Conservation (phyloP, 2,113 vertebrate genomes). For the Chloebia gouldiae region DNA sequence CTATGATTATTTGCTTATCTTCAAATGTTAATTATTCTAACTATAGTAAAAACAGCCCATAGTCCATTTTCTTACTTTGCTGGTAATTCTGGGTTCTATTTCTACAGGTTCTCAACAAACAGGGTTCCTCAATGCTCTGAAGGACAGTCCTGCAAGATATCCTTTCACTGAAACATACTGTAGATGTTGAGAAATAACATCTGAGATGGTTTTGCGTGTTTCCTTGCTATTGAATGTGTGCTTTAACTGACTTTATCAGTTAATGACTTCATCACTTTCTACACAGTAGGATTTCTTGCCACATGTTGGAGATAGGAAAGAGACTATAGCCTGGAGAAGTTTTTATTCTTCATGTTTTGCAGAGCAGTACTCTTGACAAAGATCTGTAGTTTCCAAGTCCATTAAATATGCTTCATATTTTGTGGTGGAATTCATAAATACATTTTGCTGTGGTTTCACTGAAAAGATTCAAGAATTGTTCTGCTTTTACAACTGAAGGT, state of each 20-base stretch:
- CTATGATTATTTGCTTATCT: background rate
- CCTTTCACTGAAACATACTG: conserved; percentile 76
- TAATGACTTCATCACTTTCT: background rate
- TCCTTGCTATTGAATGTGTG: background rate
- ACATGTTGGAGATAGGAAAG: background rate
- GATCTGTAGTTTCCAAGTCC: background rate
- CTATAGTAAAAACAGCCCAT: background rate
- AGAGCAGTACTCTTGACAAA: background rate
- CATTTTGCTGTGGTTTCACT: background rate
- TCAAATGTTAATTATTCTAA: background rate
- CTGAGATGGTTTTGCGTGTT: background rate
- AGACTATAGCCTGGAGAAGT: background rate
- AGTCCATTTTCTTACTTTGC: background rate
- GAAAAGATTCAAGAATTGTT: background rate
- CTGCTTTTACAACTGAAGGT: background rate
- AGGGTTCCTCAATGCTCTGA: conserved; percentile 91
- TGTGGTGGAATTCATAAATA: background rate
- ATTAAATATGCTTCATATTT: background rate
- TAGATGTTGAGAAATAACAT: background rate
- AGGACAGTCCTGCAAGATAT: conserved; percentile 98
- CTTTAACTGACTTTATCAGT: background rate
- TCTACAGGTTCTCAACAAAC: conserved; percentile 84
- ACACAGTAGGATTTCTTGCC: background rate
- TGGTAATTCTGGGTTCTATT: conserved; percentile 56
- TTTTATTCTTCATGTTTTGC: background rate